Percentiles rank a stretch among this genome's conserved stretches.
phyloP scores from a whole-genome alignment of 2,888 invertebrate genomes.

The Thymelicus sylvestris region DNA sequence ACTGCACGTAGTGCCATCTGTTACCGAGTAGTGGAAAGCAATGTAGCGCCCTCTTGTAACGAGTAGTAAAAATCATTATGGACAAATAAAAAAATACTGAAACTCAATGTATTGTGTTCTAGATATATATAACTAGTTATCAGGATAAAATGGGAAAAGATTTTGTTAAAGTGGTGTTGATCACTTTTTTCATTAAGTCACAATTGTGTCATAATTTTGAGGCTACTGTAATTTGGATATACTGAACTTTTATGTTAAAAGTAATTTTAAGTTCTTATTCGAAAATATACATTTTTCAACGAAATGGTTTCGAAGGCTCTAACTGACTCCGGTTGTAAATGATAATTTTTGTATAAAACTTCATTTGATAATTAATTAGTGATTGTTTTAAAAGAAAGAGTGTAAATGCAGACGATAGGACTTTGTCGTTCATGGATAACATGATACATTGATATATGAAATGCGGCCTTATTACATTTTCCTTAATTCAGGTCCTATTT shows the following conservation, averaged over 20 bases:
- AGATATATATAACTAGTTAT: constrained; percentile 11
- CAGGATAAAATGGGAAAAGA: background rate
- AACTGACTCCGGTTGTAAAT: background rate
- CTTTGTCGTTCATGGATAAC: too few species aligned
- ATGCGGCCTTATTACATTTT: too few species aligned
- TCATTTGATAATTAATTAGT: too few species aligned
- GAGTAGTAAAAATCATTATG: background rate
- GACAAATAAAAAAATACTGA: background rate
- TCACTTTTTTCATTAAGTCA: constrained; percentile 3
- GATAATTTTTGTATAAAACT: too few species aligned
- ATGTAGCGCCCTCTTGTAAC: background rate
- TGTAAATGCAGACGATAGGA: too few species aligned
- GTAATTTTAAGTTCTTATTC: constrained; percentile 16
- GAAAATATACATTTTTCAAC: background rate
- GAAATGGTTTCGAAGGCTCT: constrained; percentile 5
- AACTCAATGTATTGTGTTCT: background rate
- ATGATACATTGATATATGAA: too few species aligned
- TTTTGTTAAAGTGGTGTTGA: background rate
- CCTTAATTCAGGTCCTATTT: too few species aligned
- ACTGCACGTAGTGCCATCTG: constrained; percentile 2
- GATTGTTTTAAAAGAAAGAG: too few species aligned
- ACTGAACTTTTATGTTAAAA: constrained; percentile 26
- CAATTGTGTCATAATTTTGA: constrained; percentile 46
- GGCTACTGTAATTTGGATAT: constrained; percentile 42
- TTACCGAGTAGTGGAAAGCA: background rate